Percentiles rank a stretch among this genome's conserved stretches.
Conservation (phyloP, 2,797 vertebrate genomes). For the Myiotriccus ornatus region DNA sequence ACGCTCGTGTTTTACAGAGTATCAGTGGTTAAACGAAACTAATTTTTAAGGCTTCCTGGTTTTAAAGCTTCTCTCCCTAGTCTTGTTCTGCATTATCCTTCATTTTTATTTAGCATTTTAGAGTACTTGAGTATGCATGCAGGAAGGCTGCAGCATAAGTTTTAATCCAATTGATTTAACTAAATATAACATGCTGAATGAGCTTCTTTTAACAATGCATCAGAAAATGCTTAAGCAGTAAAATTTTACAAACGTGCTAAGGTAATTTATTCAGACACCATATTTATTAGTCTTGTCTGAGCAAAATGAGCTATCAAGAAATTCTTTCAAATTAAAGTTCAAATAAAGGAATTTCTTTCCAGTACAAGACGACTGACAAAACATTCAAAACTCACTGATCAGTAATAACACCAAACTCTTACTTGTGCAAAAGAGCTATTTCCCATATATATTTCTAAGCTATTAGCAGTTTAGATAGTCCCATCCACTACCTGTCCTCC, state of each 20-base stretch:
- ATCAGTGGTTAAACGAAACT: not conserved
- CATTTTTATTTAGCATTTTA: not conserved
- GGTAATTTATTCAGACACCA: not conserved
- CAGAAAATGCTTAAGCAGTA: not conserved
- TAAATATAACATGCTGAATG: not conserved
- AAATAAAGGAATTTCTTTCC: not conserved
- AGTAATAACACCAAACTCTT: not conserved
- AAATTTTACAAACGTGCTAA: not conserved
- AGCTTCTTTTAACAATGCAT: not conserved
- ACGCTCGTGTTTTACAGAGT: not conserved
- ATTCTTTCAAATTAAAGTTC: not conserved
- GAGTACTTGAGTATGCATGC: not conserved
- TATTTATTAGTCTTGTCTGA: not conserved
- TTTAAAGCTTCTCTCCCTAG: not conserved
- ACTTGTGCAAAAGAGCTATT: not conserved
- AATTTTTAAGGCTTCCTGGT: not conserved
- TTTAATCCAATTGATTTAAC: not conserved
- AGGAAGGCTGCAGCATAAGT: not conserved
- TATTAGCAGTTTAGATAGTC: not conserved
- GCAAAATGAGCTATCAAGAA: not conserved
- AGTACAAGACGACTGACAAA: not conserved
- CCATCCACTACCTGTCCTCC: not conserved
- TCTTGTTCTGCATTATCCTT: not conserved
- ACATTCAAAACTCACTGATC: not conserved
- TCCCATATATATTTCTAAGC: not conserved